Percentiles rank a stretch among this genome's conserved stretches.
These are phyloP conservation scores for Phaenicophaeus curvirostris DNA, from an alignment of 2,797 vertebrate species.

Conservation along the genomic window DNA sequence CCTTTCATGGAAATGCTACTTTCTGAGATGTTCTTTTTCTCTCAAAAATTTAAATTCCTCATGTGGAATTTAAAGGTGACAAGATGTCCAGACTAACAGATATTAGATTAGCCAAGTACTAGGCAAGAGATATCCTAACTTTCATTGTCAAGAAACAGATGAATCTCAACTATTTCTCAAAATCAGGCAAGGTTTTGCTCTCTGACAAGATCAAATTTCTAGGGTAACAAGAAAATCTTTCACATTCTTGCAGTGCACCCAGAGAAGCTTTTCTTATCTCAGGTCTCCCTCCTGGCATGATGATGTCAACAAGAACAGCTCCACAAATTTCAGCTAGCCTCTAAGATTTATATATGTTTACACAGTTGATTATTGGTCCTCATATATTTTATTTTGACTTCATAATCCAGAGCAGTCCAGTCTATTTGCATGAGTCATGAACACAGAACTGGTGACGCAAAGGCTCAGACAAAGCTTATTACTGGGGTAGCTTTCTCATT, in stretches of 20 bases:
- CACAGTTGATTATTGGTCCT: not conserved
- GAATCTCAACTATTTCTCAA: not conserved
- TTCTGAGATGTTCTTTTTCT: not conserved
- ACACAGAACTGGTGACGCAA: not conserved
- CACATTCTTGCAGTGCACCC: not conserved
- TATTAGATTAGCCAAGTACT: not conserved
- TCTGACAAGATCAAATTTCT: not conserved
- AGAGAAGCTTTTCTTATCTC: not conserved
- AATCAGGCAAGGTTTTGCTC: not conserved
- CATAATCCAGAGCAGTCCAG: not conserved
- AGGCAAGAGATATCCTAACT: not conserved
- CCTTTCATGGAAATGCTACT: not conserved
- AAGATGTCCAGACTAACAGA: not conserved
- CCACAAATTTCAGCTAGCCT: not conserved
- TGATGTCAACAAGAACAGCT: not conserved
- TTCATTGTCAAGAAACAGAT: not conserved
- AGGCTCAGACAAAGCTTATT: conserved; percentile 9
- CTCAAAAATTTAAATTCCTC: not conserved
- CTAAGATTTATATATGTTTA: not conserved
- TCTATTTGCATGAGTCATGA: not conserved
- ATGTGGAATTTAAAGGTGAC: not conserved
- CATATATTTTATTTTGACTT: not conserved
- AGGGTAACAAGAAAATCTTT: not conserved
- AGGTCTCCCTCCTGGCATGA: not conserved
- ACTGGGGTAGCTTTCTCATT: not conserved